Base-by-base conservation (phyloP, 2,797 vertebrate genomes). In the Smutsia gigantea region DNA sequence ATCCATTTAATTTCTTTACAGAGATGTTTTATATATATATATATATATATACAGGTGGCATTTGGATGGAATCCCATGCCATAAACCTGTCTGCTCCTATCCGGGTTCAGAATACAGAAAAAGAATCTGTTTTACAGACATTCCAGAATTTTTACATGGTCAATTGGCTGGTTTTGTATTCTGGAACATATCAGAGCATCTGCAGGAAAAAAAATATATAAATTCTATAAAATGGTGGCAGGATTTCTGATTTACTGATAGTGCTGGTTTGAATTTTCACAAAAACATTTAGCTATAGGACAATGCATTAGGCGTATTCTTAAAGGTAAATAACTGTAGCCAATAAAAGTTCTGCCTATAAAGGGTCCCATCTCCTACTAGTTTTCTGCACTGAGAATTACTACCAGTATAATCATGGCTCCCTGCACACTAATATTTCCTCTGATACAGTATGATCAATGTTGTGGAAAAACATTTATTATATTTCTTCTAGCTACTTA, bases 401-500 rank as follows among this genome's bases (percentile, higher is more conserved):
- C 98, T 98, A 98, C 98, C 99, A 97, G 98, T 98, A 99, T 98
- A 98, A 98, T 99, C 98, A 99, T 98, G 98, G 97, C 98, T 99
- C 99, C 99, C 98, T 99, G 98, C 99, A 98, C 98, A 96, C 99
- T 99, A 98, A 99, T 99, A 99, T 99, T 99, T 99, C 99, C 99
- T 99, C 98, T 98, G 97, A 99, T 98, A 99, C 98, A 98, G 98
- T 99, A 99, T 99, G 99, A 99, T 99, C 99, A 99, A 99, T 99
- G 99, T 99, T 99, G 99, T 99, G 98, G 99, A 99, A 99, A 99
- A 99, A 98, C 99, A 99, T 99, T 99, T 99, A 99, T 99, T 99
- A 99, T 99, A 99, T 99, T 99, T 99, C 99, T 99, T 99, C 99
- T 99, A 99, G 99, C 99, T 99, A 99, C 99, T 99, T 99, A 99